These are phyloP conservation scores for Dicycla oo DNA, from an alignment of 2,888 invertebrate species.

Conservation along the genomic window DNA sequence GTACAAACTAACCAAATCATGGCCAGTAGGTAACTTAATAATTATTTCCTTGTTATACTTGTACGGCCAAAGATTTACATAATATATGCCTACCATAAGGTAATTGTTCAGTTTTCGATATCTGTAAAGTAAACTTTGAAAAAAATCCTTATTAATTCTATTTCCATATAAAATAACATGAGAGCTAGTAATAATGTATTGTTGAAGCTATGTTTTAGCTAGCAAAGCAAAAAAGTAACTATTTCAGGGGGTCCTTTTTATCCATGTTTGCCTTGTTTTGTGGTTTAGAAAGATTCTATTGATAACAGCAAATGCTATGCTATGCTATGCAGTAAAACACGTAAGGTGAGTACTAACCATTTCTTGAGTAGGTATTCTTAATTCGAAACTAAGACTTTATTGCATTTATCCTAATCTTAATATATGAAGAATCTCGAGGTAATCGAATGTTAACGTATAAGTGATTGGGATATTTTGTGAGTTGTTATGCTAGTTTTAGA, in stretches of 20 bases:
- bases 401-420: constrained; percentile 59
- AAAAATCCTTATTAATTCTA: not conserved
- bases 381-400: constrained; percentile 58
- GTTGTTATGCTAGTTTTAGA: constrained; percentile 78
- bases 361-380: constrained; percentile 50
- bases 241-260: constrained; percentile 30
- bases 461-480: constrained; percentile 68
- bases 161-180: not conserved
- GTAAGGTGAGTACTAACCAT: constrained; percentile 51
- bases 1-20: constrained; percentile 63
- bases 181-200: constrained; percentile 5
- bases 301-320: constrained; percentile 14
- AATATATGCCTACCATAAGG: constrained; percentile 24
- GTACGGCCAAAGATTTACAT: constrained; percentile 61
- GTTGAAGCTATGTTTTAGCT: constrained; percentile 3
- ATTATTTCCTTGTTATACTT: constrained; percentile 34
- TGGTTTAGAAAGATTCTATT: constrained; percentile 24
- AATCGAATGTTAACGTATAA: constrained; percentile 39
- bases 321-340: constrained; percentile 21
- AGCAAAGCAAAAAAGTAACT: not conserved
- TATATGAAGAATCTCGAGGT: constrained; percentile 34
- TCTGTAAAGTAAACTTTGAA: not conserved
- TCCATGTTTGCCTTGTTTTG: constrained; percentile 16
- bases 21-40: constrained; percentile 54
- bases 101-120: constrained; percentile 13